These are phyloP conservation scores for Serrognathus titanus DNA, from an alignment of 2,888 invertebrate species.

Conservation along the genomic window DNA sequence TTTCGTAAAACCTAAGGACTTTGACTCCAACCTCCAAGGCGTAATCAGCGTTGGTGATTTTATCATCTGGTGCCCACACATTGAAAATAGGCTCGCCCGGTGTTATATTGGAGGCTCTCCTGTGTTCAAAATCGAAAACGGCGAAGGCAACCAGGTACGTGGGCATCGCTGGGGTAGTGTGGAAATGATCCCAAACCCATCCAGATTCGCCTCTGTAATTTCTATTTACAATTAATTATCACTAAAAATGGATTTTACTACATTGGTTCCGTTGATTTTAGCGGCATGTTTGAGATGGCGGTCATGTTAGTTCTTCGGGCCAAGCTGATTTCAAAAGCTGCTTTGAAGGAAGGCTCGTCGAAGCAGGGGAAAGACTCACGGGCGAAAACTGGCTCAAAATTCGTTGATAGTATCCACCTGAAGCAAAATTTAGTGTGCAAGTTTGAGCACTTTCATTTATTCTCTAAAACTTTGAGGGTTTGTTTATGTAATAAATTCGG, in stretches of 20 bases:
- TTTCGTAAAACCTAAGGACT: slow-evolving; percentile 52
- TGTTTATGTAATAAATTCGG: no score
- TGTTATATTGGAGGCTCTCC: slow-evolving; percentile 22
- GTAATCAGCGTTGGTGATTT: slow-evolving; percentile 44
- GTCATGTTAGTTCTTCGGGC: slow-evolving; percentile 62
- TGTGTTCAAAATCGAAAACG: slow-evolving; percentile 36
- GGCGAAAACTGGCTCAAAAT: slow-evolving; percentile 64
- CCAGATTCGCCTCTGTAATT: slow-evolving; percentile 35
- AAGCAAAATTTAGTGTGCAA: not conserved
- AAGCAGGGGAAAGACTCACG: slow-evolving; percentile 72
- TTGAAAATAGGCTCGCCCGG: slow-evolving; percentile 40
- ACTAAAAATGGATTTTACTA: slow-evolving; percentile 41
- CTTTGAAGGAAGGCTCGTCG: slow-evolving; percentile 74
- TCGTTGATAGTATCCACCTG: slow-evolving; percentile 61
- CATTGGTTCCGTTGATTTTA: slow-evolving; percentile 54
- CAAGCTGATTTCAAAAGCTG: slow-evolving; percentile 70
- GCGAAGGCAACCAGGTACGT: slow-evolving; percentile 69
- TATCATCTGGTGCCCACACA: slow-evolving; percentile 48
- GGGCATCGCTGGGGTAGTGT: slow-evolving; percentile 66
- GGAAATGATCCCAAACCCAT: slow-evolving; percentile 63
- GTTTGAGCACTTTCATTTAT: no score
- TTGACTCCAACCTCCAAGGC: slow-evolving; percentile 53
- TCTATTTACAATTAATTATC: not conserved
- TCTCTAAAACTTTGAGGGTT: no score
- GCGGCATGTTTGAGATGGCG: slow-evolving; percentile 70